These are phyloP conservation scores for Dendrolimus pini DNA, from an alignment of 2,888 invertebrate species.

Conservation along the genomic window DNA sequence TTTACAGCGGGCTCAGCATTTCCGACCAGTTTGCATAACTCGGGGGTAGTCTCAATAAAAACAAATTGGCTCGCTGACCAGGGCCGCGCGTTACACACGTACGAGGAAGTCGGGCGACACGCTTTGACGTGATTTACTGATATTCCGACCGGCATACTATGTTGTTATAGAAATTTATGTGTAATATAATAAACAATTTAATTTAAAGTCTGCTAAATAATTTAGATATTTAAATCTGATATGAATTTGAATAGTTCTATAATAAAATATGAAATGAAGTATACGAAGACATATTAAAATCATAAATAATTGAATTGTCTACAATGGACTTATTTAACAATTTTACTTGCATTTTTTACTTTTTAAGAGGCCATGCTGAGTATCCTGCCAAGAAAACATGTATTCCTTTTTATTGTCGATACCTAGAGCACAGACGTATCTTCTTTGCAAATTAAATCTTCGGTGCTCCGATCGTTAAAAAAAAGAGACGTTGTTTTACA, in stretches of 20 bases:
- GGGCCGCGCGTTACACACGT: slow-evolving; percentile 69
- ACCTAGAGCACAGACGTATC: too few relatives aligned
- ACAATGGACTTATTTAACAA: neutral
- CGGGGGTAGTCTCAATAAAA: slow-evolving; percentile 75
- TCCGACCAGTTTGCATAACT: slow-evolving; percentile 72
- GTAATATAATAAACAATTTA: slow-evolving; percentile 4
- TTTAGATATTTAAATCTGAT: neutral
- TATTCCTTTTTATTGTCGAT: too few relatives aligned
- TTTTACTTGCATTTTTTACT: neutral
- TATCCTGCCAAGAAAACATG: too few relatives aligned
- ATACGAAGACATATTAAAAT: neutral
- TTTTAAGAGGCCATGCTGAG: neutral
- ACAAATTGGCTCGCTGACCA: slow-evolving; percentile 71
- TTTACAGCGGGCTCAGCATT: slow-evolving; percentile 70
- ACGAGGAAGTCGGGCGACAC: slow-evolving; percentile 67
- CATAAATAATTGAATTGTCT: neutral
- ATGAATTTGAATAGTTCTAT: neutral
- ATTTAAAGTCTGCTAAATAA: neutral
- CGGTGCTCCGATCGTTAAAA: too few relatives aligned
- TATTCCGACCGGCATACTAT: slow-evolving; percentile 21
- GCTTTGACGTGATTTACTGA: slow-evolving; percentile 61
- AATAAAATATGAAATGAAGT: slow-evolving; percentile 25
- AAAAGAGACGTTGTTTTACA: too few relatives aligned
- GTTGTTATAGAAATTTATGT: slow-evolving; percentile 27
- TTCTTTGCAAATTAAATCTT: too few relatives aligned